Conservation (phyloP, 1,140 invertebrate genomes). For the Polyergus mexicanus region DNA sequence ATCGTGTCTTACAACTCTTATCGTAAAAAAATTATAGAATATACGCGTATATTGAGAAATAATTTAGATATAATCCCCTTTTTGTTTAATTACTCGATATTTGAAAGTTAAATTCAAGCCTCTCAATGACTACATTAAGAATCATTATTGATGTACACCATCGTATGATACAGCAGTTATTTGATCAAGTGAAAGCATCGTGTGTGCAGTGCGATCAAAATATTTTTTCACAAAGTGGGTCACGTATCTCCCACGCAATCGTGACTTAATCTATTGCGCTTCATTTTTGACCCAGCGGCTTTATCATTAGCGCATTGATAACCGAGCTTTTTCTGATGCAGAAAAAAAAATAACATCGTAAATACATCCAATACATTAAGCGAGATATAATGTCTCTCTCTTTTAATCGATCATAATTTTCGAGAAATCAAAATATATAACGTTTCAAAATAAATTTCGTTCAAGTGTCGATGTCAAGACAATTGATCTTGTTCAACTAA, state of each 20-base stretch:
- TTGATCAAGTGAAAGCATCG: constrained; percentile 36
- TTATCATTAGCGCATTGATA: constrained; percentile 57
- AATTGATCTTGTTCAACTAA: background rate
- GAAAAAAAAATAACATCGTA: constrained; percentile 15
- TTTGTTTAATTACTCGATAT: background rate
- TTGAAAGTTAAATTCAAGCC: constrained; percentile 1
- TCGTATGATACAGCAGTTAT: constrained; percentile 25
- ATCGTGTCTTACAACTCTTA: background rate
- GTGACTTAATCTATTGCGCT: constrained; percentile 52
- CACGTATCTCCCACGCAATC: constrained; percentile 43
- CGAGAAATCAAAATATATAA: background rate
- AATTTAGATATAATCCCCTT: background rate
- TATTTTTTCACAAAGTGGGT: constrained; percentile 57
- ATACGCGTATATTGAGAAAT: background rate
- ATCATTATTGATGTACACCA: background rate
- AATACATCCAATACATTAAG: constrained; percentile 8
- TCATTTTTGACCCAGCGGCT: constrained; percentile 45
- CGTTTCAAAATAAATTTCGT: background rate
- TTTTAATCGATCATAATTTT: background rate
- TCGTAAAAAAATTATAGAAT: background rate
- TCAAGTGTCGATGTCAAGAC: background rate
- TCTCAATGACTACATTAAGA: constrained; percentile 7
- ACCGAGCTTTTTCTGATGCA: constrained; percentile 34
- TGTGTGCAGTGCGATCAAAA: constrained; percentile 25
- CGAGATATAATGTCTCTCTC: background rate